Evolutionary conservation across 2,888 invertebrate genomes (phyloP).

Genomic region (Phengaris arion): DNA sequence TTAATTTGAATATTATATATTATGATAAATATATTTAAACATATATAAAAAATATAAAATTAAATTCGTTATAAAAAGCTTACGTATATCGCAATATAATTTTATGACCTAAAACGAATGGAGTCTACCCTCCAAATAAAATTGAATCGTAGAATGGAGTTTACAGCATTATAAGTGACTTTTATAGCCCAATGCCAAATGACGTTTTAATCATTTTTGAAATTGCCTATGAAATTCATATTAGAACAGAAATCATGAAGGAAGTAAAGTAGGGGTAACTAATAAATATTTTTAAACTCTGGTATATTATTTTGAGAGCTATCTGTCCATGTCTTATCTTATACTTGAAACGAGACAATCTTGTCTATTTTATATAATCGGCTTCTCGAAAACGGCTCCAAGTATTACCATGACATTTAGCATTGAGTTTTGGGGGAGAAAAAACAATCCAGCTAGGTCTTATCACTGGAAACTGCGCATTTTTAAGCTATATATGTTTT

Average conservation of each 20-base stretch:
- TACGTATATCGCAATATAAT: neutral
- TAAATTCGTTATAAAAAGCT: neutral
- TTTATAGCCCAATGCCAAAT: neutral
- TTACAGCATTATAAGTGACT: slow-evolving; percentile 7
- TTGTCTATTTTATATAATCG: no score
- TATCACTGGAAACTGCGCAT: no score
- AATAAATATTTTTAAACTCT: neutral
- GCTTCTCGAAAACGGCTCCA: no score
- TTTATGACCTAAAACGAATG: slow-evolving; percentile 2
- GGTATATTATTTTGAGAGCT: neutral
- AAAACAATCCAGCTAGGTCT: no score
- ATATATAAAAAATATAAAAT: neutral
- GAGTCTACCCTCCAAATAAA: neutral
- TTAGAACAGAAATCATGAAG: neutral
- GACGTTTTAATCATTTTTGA: neutral
- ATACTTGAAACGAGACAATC: no score
- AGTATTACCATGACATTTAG: no score
- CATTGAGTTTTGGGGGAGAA: no score
- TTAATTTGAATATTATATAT: neutral
- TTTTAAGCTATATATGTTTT: no score
- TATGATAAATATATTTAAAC: neutral
- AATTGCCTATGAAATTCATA: neutral
- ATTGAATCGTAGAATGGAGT: neutral
- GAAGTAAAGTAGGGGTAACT: neutral
- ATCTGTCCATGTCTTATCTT: neutral